These are phyloP conservation scores for Muricea muricata DNA, from an alignment of 92 coral and sea anemone genomes.

Conservation along the genomic window DNA sequence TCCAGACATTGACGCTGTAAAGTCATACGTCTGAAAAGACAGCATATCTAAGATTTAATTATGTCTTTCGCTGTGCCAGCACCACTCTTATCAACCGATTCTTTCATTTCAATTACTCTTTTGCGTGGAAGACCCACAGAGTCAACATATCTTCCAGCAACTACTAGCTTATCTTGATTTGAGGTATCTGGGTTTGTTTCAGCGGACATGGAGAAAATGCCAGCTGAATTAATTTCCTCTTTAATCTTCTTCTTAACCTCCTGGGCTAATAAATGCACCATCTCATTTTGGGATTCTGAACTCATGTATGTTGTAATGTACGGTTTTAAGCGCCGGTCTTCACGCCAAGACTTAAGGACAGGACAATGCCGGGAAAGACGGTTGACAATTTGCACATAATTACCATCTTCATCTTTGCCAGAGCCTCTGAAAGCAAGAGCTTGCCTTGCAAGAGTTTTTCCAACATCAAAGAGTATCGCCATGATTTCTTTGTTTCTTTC, in stretches of 20 bases:
- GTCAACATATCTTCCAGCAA: neutral
- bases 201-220: neutral
- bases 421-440: slow-evolving; percentile 24
- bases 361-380: slow-evolving; percentile 24
- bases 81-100: neutral
- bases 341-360: neutral
- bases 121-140: neutral
- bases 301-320: slow-evolving; percentile 6
- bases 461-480: slow-evolving; percentile 11
- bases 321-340: slow-evolving; percentile 12
- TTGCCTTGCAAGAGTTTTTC: neutral
- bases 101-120: neutral
- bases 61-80: slow-evolving; percentile 11
- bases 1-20: slow-evolving; percentile 1
- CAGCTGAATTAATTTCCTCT: neutral
- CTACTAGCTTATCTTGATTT: neutral
- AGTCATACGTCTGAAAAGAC: neutral
- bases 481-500: slow-evolving; percentile 11
- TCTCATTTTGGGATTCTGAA: slow-evolving; percentile 30
- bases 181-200: neutral
- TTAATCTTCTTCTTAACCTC: neutral
- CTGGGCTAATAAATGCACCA: neutral
- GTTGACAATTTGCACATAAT: neutral
- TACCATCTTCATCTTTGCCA: slow-evolving; percentile 28
- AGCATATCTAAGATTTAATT: neutral